Percentiles rank a stretch among this genome's conserved stretches.
phyloP scores from a whole-genome alignment of 2,113 vertebrate genomes.

The Echinops telfairi region DNA sequence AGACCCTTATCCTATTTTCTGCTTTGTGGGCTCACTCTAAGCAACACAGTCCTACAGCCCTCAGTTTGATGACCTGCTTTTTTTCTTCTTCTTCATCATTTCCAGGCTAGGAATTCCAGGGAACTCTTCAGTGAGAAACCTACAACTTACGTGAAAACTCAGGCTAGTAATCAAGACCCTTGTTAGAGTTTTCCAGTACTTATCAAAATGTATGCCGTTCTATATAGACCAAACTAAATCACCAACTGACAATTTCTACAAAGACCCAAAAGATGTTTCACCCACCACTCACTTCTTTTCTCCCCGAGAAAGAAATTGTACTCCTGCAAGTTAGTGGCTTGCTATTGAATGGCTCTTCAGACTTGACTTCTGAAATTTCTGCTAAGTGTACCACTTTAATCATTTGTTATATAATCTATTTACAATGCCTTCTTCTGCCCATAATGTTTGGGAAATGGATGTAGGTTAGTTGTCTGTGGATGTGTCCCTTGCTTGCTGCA shows the following conservation, averaged over 20 bases:
- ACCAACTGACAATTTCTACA: constrained; percentile 63
- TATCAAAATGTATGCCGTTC: constrained; percentile 75
- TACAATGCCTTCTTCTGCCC: constrained; percentile 47
- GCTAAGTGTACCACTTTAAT: constrained; percentile 59
- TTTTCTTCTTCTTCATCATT: constrained; percentile 66
- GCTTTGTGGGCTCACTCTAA: not conserved
- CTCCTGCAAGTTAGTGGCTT: constrained; percentile 49
- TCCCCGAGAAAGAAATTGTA: constrained; percentile 57
- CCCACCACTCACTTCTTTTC: constrained; percentile 36
- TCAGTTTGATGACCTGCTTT: constrained; percentile 64
- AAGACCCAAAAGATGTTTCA: constrained; percentile 55
- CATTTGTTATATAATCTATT: constrained; percentile 74
- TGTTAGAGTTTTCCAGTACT: constrained; percentile 59
- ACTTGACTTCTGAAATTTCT: constrained; percentile 64
- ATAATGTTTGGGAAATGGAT: constrained; percentile 62
- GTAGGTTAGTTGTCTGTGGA: constrained; percentile 59
- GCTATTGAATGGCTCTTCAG: constrained; percentile 26
- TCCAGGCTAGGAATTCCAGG: constrained; percentile 67
- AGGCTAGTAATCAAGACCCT: constrained; percentile 50
- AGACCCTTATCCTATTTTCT: not conserved
- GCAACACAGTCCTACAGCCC: not conserved
- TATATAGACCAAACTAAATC: constrained; percentile 74
- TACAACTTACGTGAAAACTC: constrained; percentile 69
- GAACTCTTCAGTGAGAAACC: constrained; percentile 39
- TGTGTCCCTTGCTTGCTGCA: constrained; percentile 43